Conservation (phyloP, 2,113 vertebrate genomes). For the Caranx ignobilis region DNA sequence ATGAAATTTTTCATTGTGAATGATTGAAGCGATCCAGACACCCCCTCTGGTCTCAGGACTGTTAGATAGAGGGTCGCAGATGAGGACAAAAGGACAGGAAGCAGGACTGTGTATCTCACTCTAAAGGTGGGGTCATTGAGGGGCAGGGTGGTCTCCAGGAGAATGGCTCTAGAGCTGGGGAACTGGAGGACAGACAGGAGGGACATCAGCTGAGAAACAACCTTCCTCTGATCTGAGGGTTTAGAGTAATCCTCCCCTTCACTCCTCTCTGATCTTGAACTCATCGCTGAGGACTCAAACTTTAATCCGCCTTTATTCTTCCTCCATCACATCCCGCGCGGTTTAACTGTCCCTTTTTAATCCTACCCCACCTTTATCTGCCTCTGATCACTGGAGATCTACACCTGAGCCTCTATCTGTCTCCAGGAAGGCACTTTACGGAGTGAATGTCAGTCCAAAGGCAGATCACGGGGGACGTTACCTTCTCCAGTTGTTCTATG, state of each 20-base stretch:
- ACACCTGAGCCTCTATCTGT: background rate
- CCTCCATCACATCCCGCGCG: background rate
- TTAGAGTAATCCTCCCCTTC: slow-evolving; percentile 40
- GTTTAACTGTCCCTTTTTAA: background rate
- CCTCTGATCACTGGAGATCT: background rate
- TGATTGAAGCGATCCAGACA: slow-evolving; percentile 16
- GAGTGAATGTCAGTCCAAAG: background rate
- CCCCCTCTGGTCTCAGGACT: background rate
- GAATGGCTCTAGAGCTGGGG: slow-evolving; percentile 65
- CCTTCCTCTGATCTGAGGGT: background rate
- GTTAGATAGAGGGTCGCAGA: slow-evolving; percentile 4
- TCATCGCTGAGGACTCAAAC: background rate
- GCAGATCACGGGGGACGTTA: slow-evolving; percentile 50
- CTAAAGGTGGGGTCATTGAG: slow-evolving; percentile 77
- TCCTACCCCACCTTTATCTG: background rate
- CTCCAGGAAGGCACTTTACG: background rate
- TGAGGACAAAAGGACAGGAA: background rate
- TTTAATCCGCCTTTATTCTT: slow-evolving; percentile 23
- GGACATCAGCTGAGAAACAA: background rate
- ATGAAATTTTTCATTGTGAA: background rate
- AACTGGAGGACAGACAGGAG: slow-evolving; percentile 74
- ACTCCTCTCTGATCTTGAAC: slow-evolving; percentile 10
- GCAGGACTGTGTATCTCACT: slow-evolving; percentile 72
- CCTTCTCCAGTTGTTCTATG: slow-evolving; percentile 94
- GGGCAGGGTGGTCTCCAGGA: slow-evolving; percentile 55